phyloP scores from a whole-genome alignment of 2,113 vertebrate species.

The Cygnus atratus region DNA sequence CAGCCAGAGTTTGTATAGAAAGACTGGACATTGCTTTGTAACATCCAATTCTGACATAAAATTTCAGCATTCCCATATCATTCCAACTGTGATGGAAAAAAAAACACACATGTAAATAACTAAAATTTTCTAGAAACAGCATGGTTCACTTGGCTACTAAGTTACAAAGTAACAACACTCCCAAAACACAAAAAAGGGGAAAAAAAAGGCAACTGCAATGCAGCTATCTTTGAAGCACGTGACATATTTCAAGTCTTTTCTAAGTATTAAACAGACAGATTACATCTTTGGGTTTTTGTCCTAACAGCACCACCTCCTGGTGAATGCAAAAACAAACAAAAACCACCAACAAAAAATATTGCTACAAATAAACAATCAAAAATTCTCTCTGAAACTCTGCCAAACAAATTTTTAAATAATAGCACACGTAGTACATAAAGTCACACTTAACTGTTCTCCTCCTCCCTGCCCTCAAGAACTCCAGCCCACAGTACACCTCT shows the following conservation, averaged over 20 bases:
- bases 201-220: background rate
- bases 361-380: background rate
- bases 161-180: background rate
- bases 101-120: background rate
- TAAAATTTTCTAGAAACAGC: background rate
- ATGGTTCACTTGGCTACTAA: background rate
- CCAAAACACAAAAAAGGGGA: background rate
- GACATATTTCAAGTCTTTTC: background rate
- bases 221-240: background rate
- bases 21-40: background rate
- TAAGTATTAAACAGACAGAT: background rate
- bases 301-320: constrained; percentile 44
- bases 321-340: background rate
- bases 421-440: background rate
- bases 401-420: background rate
- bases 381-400: background rate
- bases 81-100: background rate
- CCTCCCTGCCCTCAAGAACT: background rate
- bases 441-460: background rate
- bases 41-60: background rate
- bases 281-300: background rate
- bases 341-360: background rate
- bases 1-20: background rate
- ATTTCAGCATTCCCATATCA: background rate
- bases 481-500: background rate